Conservation (phyloP, 2,888 invertebrate genomes). For the Sminthurinus aureus region DNA sequence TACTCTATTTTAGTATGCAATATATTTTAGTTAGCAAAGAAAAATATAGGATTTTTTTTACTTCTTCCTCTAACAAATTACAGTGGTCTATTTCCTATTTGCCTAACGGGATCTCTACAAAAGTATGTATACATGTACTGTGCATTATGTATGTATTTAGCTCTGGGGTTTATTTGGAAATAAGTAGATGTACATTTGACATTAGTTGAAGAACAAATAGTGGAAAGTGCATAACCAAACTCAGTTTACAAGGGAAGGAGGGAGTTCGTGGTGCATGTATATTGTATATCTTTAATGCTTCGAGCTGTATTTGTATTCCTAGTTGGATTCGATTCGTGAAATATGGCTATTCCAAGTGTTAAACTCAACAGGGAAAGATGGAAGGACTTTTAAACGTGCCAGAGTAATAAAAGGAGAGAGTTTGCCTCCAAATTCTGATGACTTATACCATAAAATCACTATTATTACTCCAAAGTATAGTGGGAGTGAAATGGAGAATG, state of each 20-base stretch:
- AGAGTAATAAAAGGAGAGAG: background rate
- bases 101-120: too few relatives aligned
- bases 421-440: conserved; percentile 12
- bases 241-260: background rate
- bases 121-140: background rate
- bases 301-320: background rate
- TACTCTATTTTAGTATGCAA: too few relatives aligned
- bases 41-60: too few relatives aligned
- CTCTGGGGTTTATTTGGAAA: background rate
- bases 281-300: background rate
- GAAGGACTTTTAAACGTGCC: background rate
- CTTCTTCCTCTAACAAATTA: too few relatives aligned
- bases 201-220: background rate
- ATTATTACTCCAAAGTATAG: background rate
- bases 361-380: background rate
- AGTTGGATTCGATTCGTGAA: background rate
- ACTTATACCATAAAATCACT: background rate
- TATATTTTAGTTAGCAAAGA: too few relatives aligned
- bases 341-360: background rate
- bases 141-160: background rate
- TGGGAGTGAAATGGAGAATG: background rate
- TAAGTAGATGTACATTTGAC: background rate
- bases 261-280: background rate
- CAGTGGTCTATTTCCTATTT: too few relatives aligned
- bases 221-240: background rate